Conservation (phyloP, 2,113 vertebrate species). For the Periophthalmus modestus region DNA sequence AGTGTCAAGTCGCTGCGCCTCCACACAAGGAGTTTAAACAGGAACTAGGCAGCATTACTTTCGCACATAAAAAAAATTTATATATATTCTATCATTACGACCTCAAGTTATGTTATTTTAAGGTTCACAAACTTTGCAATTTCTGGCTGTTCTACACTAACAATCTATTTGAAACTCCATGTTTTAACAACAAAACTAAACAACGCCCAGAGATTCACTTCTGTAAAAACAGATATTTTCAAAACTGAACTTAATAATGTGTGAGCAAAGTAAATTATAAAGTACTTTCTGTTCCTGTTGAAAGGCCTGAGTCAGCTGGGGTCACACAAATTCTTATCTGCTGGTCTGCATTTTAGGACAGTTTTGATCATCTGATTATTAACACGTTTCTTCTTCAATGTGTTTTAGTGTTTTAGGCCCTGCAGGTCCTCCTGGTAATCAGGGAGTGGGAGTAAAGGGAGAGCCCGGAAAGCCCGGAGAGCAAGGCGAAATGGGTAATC, state of each 20-base stretch:
- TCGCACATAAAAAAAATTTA: no score
- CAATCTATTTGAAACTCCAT: no score
- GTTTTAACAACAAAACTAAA: not conserved
- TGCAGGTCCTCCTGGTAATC: constrained; percentile 17
- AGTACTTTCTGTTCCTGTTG: constrained; percentile 37
- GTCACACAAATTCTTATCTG: not conserved
- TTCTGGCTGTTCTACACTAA: no score
- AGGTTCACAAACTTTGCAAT: no score
- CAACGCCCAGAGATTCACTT: not conserved
- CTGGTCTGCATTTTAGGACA: constrained; percentile 4
- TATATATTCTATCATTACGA: no score
- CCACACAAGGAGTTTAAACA: no score
- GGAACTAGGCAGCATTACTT: no score
- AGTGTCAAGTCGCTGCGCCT: no score
- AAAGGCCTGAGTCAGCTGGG: constrained; percentile 14
- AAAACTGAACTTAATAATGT: no score
- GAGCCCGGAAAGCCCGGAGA: constrained; percentile 31
- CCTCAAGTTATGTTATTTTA: no score
- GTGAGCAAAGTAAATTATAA: no score
- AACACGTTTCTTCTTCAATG: not conserved
- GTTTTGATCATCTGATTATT: not conserved
- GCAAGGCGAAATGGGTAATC: constrained; percentile 8
- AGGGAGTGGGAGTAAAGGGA: constrained; percentile 44
- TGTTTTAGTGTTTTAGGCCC: constrained; percentile 26
- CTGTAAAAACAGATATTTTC: no score